phyloP scores from a whole-genome alignment of 2,888 invertebrate genomes.

The Cerastis rubricosa region DNA sequence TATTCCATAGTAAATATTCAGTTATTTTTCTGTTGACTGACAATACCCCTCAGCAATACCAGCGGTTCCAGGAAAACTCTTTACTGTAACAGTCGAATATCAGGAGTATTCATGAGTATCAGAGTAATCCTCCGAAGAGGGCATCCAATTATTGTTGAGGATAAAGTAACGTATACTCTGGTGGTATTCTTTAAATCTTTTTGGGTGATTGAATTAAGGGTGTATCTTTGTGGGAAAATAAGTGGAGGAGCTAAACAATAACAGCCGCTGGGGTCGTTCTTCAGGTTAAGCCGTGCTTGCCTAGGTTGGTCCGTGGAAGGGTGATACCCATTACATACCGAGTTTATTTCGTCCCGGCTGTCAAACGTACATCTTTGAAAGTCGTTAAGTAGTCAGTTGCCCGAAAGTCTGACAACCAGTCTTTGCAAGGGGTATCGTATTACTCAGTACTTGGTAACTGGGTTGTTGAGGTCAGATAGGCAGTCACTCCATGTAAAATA shows the following conservation, averaged over 20 bases:
- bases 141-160: slow-evolving; percentile 30
- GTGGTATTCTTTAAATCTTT: slow-evolving; percentile 1
- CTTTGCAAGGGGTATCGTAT: no score
- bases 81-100: slow-evolving; percentile 7
- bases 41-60: not conserved
- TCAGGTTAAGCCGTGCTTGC: no score
- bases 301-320: no score
- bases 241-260: not conserved
- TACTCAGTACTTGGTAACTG: no score
- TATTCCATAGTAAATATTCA: not conserved
- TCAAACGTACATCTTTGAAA: no score
- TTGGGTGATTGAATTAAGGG: not conserved
- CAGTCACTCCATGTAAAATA: no score
- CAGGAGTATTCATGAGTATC: not conserved
- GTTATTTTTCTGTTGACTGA: slow-evolving; percentile 7
- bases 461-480: no score
- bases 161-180: slow-evolving; percentile 13
- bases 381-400: no score
- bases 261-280: no score
- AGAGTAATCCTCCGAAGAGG: slow-evolving; percentile 13
- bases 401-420: no score
- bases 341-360: no score
- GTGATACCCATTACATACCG: no score
- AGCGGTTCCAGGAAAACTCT: slow-evolving; percentile 11
- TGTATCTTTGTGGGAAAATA: not conserved